Evolutionary conservation across 1,140 invertebrate species (phyloP).

Genomic region (Spodoptera frugiperda): DNA sequence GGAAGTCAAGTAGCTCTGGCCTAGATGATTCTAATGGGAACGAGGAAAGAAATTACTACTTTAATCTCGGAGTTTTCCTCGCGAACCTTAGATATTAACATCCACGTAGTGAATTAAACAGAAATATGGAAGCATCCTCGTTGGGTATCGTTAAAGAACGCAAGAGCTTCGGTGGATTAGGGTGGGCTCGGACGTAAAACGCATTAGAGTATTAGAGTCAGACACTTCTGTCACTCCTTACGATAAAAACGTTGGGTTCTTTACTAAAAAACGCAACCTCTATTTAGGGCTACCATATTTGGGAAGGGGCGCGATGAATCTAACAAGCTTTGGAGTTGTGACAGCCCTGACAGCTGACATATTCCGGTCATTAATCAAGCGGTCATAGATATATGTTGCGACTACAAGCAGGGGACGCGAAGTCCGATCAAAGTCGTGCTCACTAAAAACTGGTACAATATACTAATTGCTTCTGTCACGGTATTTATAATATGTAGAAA

Average conservation of each 20-base stretch:
- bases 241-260: conserved; percentile 72
- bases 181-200: conserved; percentile 55
- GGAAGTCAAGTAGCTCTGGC: conserved; percentile 52
- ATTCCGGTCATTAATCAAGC: conserved; percentile 81
- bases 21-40: conserved; percentile 58
- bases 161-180: conserved; percentile 54
- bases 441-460: conserved; percentile 37
- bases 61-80: conserved; percentile 49
- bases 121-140: conserved; percentile 45
- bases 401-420: conserved; percentile 54
- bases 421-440: conserved; percentile 60
- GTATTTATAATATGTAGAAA: background rate
- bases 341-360: conserved; percentile 82
- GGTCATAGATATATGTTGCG: conserved; percentile 71
- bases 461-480: conserved; percentile 17
- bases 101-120: conserved; percentile 18
- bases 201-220: conserved; percentile 62
- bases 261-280: conserved; percentile 74
- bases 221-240: conserved; percentile 63
- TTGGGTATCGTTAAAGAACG: conserved; percentile 39
- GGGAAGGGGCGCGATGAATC: conserved; percentile 73
- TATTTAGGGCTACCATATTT: conserved; percentile 73
- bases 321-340: conserved; percentile 81
- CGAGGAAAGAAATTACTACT: conserved; percentile 58
- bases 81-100: conserved; percentile 23